Evolutionary conservation across 2,113 vertebrate species (phyloP), one percentile per base, ranked within the genome.

Genomic region (Zosterops pallidus): DNA sequence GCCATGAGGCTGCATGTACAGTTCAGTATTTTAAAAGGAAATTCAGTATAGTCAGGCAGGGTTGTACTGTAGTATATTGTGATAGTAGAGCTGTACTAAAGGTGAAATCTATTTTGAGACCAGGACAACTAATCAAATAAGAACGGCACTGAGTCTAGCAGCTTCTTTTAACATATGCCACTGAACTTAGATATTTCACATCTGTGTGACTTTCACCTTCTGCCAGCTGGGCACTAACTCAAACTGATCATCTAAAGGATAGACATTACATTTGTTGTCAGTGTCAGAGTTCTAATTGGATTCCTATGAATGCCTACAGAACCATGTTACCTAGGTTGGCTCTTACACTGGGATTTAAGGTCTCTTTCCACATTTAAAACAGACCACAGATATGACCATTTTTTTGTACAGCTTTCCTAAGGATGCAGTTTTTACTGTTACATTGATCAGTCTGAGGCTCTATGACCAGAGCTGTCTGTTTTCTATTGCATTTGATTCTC

Each of bases 31-130:
- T 72, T 56, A 65, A 50, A 41, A 82, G 53, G 74, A 91, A 65
- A 62, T 57, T 69, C 28, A 26, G 3, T 20, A 20, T 5, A 28
- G 10, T 33, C 39, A 62, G 28, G 26, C 53, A 59, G n/a, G 52
- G 5, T 47, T 4, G 2, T 68, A n/a, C 9, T 80, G 9, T 18
- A 39, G 41, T 21, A 21, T 56, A 12, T 18, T 64, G 49, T 49
- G 49, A 11, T 17, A 52, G 22, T 25, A 33, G 60, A 87, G 24
- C 74, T 83, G 8, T 53, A 52, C 37, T 67, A 39, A 53, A 91
- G 57, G 23, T 86, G 69, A 70, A 81, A 56, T 68, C 14, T 86
- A 25, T 92, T 89, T 91, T 85, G 49, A 72, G 63, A 33, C 28
- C 1, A 8, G 18, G 14, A 53, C 11, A 0, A 0, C 55, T 77